Base-by-base conservation (phyloP, 2,888 invertebrate genomes). In the Liodrosophila aerea region DNA sequence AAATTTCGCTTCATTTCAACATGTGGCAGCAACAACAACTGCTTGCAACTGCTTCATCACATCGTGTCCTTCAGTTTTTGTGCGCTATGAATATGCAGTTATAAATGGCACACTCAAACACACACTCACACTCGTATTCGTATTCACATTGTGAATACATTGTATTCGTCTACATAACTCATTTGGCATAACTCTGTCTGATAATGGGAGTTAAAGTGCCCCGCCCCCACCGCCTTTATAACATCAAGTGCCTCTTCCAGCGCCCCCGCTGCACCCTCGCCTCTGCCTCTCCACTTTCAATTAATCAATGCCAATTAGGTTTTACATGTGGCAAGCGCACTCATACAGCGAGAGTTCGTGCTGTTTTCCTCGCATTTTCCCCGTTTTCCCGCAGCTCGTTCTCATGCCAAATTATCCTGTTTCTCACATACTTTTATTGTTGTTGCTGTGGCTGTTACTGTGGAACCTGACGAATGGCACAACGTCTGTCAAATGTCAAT, bases 1-100 rank as follows among this genome's bases (percentile, higher is more conserved):
- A 71, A 62, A 64, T 58, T 22, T 57, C 56, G 66, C 69, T 66
- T 72, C 69, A 57, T 69, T 73, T 69, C 54, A 53, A 54, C 60
- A 63, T 64, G 67, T 49, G 61, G 57, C 57, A 56, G 13, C 18
- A 7, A 31, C 39, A 9, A 13, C 11, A 9, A 30, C 52, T 49
- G 30, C 15, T 22, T 33, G 45, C 59, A 63, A 52, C 37, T 44
- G 18, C 44, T 41, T 13, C 33, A 2, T 13, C 50, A 22, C 45
- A 22, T 13, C 22, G 41, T 30, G 47, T 56, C 60, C 54, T 60
- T 54, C 43, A 15, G 39, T 4, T 22, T 5, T 22, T 5, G 5
- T n/a, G n/a, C 29, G 33, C 27, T 44, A 44, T 53, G 37, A 47
- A 52, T 58, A 51, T 58, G 51, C 51, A 22, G 44, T 27, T 22